Conservation (phyloP, 2,113 vertebrate genomes). For the Ibidorhyncha struthersii region DNA sequence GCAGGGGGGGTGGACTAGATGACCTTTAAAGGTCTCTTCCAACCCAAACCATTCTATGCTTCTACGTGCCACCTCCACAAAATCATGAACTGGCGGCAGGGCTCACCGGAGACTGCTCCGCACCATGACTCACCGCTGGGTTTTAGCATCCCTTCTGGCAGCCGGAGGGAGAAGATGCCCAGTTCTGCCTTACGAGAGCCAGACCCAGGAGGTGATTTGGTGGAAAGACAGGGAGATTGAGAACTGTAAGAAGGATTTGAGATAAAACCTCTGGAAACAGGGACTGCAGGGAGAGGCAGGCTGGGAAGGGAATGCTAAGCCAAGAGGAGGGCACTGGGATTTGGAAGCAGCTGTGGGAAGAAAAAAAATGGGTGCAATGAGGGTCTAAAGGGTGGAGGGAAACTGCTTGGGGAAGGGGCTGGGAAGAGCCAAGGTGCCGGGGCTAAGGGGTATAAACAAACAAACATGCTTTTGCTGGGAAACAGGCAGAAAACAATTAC, state of each 20-base stretch:
- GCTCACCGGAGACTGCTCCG: background rate
- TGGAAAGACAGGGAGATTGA: background rate
- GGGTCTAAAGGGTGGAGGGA: background rate
- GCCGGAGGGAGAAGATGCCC: background rate
- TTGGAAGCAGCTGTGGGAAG: background rate
- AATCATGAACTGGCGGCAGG: accelerated
- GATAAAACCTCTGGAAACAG: background rate
- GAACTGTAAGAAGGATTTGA: background rate
- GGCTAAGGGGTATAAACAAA: background rate
- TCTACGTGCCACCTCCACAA: background rate
- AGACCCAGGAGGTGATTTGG: background rate
- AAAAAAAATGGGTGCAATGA: background rate
- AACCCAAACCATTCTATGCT: background rate
- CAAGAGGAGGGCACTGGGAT: background rate
- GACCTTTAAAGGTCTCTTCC: background rate
- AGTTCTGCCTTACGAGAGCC: background rate
- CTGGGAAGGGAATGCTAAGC: background rate
- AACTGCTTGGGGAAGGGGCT: background rate
- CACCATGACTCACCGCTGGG: accelerated
- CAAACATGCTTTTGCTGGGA: background rate
- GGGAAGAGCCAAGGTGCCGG: background rate
- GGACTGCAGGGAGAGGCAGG: background rate
- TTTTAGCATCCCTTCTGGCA: background rate
- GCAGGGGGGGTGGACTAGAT: background rate
- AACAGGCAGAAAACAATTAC: background rate